Evolutionary conservation across 1,140 invertebrate genomes (phyloP).

Genomic region (Drosophila watanabei): DNA sequence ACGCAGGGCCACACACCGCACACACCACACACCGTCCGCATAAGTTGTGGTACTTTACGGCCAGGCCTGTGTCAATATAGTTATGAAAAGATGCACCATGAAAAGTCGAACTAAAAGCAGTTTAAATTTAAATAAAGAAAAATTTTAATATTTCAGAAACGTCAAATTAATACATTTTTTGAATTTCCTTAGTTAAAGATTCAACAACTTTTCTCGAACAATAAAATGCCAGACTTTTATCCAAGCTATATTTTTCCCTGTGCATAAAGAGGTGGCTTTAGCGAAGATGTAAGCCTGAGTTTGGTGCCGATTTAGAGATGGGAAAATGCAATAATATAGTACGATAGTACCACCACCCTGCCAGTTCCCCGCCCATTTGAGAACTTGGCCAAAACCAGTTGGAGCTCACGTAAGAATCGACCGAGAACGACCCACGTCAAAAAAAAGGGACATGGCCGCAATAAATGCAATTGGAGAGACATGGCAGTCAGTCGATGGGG

Average conservation of each 20-base stretch:
- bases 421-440: slow-evolving; percentile 69
- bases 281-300: not conserved
- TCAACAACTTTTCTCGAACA: not conserved
- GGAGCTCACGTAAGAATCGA: slow-evolving; percentile 39
- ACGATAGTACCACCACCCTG: slow-evolving; percentile 7
- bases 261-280: not conserved
- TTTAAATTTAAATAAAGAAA: too few relatives aligned
- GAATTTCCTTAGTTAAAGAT: not conserved
- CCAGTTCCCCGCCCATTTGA: not conserved
- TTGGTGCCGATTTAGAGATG: slow-evolving; percentile 18
- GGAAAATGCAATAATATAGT: slow-evolving; percentile 37
- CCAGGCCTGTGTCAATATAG: slow-evolving; percentile 45
- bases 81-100: slow-evolving; percentile 33
- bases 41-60: slow-evolving; percentile 44
- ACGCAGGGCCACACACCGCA: slow-evolving; percentile 24
- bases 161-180: fast-evolving
- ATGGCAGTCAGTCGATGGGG: slow-evolving; percentile 28
- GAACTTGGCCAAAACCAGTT: slow-evolving; percentile 53
- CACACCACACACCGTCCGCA: slow-evolving; percentile 25
- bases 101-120: not conserved
- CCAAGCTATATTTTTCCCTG: not conserved
- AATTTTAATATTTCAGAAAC: not conserved
- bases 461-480: slow-evolving; percentile 65
- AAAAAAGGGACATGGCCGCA: slow-evolving; percentile 55
- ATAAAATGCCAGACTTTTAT: not conserved